A percentile compares a stretch with the other conserved stretches of the same genome.
Conservation (phyloP, 2,888 invertebrate species). For the Chironomus tentans region DNA sequence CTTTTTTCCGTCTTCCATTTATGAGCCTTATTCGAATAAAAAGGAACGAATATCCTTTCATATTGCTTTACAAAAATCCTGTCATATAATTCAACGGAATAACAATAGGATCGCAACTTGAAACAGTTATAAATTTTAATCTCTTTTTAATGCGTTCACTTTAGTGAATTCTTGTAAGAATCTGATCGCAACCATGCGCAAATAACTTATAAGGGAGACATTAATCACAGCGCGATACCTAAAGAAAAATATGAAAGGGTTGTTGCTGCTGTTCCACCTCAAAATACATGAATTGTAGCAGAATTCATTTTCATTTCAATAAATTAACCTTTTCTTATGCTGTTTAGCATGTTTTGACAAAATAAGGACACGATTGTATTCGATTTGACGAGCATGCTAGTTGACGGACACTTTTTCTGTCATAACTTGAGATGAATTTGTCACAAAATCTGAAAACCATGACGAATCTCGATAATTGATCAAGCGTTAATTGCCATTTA, state of each 20-base stretch:
- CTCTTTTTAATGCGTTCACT: conserved; percentile 16
- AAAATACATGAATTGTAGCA: background rate
- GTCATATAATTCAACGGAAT: background rate
- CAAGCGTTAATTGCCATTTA: too few species aligned
- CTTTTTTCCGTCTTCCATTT: background rate
- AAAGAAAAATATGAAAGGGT: background rate
- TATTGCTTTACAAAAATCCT: background rate
- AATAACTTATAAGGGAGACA: background rate
- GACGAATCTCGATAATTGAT: too few species aligned
- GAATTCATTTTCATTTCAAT: conserved; percentile 13
- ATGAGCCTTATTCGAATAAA: background rate
- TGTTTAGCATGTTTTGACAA: background rate
- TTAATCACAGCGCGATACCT: background rate
- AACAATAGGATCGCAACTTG: background rate
- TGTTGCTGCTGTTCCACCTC: background rate
- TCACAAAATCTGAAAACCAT: too few species aligned
- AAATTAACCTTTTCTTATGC: conserved; percentile 21
- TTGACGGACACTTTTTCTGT: background rate
- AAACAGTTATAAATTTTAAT: conserved; percentile 25
- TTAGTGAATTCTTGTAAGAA: conserved; percentile 17
- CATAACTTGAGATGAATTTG: too few species aligned
- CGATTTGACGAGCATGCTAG: background rate
- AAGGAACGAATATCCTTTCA: background rate
- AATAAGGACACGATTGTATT: background rate
- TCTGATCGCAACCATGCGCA: background rate